These are phyloP conservation scores for Chirona hameri DNA, from an alignment of 2,888 invertebrate genomes.

Conservation along the genomic window DNA sequence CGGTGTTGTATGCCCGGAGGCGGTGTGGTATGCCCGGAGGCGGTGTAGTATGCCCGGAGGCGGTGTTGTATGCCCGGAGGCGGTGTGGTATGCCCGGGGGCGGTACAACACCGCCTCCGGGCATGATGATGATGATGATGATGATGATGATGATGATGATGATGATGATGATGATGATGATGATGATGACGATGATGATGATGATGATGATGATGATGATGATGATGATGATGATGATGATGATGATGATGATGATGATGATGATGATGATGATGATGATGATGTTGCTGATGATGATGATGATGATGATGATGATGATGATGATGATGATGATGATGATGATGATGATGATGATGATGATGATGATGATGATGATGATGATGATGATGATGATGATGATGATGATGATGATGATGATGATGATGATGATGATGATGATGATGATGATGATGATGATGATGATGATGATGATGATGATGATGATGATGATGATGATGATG, in stretches of 20 bases:
- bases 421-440: constrained; percentile 22
- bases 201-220: constrained; percentile 22
- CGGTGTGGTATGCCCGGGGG: too few species aligned
- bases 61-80: too few species aligned
- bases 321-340: constrained; percentile 22
- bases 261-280: too few species aligned
- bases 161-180: constrained; percentile 8
- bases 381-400: constrained; percentile 22
- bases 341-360: constrained; percentile 22
- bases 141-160: constrained; percentile 8
- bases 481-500: constrained; percentile 22
- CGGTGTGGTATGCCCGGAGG: too few species aligned
- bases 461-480: constrained; percentile 22
- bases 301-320: constrained; percentile 8
- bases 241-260: constrained; percentile 22
- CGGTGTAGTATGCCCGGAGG: too few species aligned
- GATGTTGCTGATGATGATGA: too few species aligned
- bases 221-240: constrained; percentile 22
- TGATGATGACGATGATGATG: constrained; percentile 22
- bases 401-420: constrained; percentile 22
- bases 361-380: constrained; percentile 22
- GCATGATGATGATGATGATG: constrained; percentile 1
- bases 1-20: too few species aligned
- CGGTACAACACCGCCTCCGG: too few species aligned
- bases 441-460: constrained; percentile 22